phyloP scores from a whole-genome alignment of 1,140 invertebrate species.

The Diploscapter pachys region DNA sequence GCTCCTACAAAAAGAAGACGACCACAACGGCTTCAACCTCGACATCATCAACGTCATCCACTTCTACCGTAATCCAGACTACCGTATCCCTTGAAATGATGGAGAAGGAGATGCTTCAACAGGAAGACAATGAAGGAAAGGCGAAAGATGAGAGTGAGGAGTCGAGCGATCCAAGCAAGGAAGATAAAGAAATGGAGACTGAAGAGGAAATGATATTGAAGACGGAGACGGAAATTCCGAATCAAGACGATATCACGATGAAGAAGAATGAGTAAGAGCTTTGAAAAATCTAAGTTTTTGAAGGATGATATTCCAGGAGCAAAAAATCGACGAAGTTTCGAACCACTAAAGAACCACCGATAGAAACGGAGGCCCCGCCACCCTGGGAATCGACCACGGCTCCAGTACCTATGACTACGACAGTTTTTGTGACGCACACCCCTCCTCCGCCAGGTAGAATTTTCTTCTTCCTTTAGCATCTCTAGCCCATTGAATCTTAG shows the following conservation, averaged over 20 bases:
- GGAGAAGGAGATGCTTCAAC: too few relatives aligned
- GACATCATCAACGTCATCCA: too few relatives aligned
- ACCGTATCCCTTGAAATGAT: too few relatives aligned
- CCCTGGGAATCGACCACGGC: constrained; percentile 22
- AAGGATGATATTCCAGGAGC: background rate
- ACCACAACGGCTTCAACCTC: too few relatives aligned
- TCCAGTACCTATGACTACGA: constrained; percentile 15
- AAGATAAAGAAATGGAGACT: constrained; percentile 15
- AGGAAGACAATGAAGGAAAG: too few relatives aligned
- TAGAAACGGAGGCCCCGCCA: constrained; percentile 14
- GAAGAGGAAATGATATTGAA: background rate
- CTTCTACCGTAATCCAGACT: too few relatives aligned
- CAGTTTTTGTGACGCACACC: constrained; percentile 29
- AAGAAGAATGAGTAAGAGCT: constrained; percentile 16
- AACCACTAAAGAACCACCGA: constrained; percentile 14
- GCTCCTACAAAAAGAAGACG: too few relatives aligned
- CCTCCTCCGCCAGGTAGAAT: constrained; percentile 25
- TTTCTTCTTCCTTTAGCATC: too few relatives aligned
- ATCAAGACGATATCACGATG: constrained; percentile 8
- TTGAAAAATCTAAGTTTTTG: constrained; percentile 8
- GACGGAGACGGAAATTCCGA: constrained; percentile 12
- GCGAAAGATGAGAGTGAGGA: too few relatives aligned
- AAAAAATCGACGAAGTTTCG: constrained; percentile 16
- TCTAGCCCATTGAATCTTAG: too few relatives aligned
- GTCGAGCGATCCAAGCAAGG: background rate